Evolutionary conservation across 2,888 invertebrate genomes (phyloP), one percentile per base, ranked within the genome.

Genomic region (Eupithecia subfuscata): DNA sequence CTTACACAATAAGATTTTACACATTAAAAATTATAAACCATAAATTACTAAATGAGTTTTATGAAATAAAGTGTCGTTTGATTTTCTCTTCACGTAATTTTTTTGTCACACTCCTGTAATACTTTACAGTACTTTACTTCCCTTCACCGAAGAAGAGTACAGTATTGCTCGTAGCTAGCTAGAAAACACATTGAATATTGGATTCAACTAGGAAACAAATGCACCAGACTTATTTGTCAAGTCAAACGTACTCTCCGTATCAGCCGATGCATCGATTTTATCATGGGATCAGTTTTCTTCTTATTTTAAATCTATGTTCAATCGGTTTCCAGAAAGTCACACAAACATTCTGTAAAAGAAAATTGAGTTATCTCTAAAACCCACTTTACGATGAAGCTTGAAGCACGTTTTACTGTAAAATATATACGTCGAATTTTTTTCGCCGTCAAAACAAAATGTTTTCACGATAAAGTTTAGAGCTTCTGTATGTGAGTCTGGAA

Each of bases 381-480:
- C 74, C 60, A 40, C 16, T 64, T 72, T 73, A 70, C 30, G 63
- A 69, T 60, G 69, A 65, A 74, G 43, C 67, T 72, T 64, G 64
- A 69, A 73, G 52, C 69, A 71, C 69, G 74, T 76, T 69, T 74
- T 69, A 74, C 40, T 75, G 71, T 63, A 16, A 74, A n/a, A n/a
- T n/a, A n/a, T 73, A 77, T 74, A 74, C 52, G 40, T 63, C 71
- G 60, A 14, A 65, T 71, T 65, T 73, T 78, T 75, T 75, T 40
- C 64, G 60, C 22, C 65, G 16, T 56, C 43, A 69, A 67, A 70
- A 78, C 52, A 76, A 78, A 73, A 75, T 75, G 71, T 75, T 71
- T 70, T 67, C 63, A 70, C 30, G 71, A 69, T 68, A 74, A 75
- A 71, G 64, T 77, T 65, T 70, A 75, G 52, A 75, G 74, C 74